phyloP scores from a whole-genome alignment of 2,888 invertebrate species.

The Chrysotoxum bicinctum region DNA sequence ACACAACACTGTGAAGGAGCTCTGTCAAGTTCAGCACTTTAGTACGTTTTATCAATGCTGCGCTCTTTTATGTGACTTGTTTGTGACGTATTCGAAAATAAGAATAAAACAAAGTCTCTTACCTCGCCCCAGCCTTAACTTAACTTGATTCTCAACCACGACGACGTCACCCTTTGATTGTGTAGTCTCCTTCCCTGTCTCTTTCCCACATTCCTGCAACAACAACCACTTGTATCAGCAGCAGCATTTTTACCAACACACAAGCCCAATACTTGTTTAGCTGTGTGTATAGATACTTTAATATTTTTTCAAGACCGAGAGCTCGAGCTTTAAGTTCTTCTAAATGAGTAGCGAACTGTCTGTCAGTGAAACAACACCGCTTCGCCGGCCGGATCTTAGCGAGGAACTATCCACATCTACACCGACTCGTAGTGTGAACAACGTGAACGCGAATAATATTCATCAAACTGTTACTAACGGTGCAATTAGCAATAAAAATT shows the following conservation, averaged over 20 bases:
- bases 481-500: constrained; percentile 32
- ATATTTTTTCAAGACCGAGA: constrained; percentile 49
- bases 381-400: constrained; percentile 78
- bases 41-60: constrained; percentile 29
- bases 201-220: neutral
- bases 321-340: constrained; percentile 74
- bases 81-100: constrained; percentile 51
- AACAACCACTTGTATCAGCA: constrained; percentile 12
- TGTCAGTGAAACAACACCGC: constrained; percentile 81
- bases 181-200: constrained; percentile 30
- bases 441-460: constrained; percentile 59
- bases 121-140: constrained; percentile 17
- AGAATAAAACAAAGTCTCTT: constrained; percentile 1
- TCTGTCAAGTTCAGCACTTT: constrained; percentile 63
- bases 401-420: constrained; percentile 73
- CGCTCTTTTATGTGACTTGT: constrained; percentile 43
- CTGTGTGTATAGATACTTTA: constrained; percentile 35
- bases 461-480: constrained; percentile 64
- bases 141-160: constrained; percentile 10
- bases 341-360: constrained; percentile 81
- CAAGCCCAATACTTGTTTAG: constrained; percentile 40
- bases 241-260: neutral
- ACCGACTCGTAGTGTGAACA: constrained; percentile 73
- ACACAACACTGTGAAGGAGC: neutral
- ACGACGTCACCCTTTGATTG: constrained; percentile 42